Conservation (phyloP, 2,113 vertebrate species). For the Sylvicapra grimmia region DNA sequence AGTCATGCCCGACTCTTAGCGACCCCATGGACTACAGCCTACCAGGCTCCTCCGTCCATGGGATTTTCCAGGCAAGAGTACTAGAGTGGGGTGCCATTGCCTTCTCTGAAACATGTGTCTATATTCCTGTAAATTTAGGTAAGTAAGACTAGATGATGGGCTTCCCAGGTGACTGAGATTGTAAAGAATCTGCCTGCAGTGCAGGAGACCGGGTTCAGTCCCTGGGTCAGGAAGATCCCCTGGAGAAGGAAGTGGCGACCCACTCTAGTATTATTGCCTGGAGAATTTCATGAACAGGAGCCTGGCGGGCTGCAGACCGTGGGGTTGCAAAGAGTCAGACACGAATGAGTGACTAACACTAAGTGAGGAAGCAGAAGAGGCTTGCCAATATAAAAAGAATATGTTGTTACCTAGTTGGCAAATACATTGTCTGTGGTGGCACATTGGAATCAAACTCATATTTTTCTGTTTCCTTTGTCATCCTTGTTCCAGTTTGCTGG, state of each 20-base stretch:
- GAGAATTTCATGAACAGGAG: neutral
- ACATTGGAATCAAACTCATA: neutral
- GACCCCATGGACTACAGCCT: no score
- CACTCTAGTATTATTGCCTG: neutral
- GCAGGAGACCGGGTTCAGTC: neutral
- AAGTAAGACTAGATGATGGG: neutral
- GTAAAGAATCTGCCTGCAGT: neutral
- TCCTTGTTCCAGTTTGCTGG: neutral
- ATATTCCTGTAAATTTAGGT: neutral
- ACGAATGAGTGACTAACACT: neutral
- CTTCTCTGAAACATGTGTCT: neutral
- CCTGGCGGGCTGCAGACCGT: neutral
- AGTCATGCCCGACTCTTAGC: rapidly evolving
- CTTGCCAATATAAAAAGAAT: neutral
- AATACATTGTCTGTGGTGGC: neutral
- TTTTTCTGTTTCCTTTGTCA: neutral
- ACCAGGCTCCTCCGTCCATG: no score
- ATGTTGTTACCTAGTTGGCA: neutral
- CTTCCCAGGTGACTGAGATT: neutral
- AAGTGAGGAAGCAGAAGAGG: neutral
- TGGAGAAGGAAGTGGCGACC: neutral
- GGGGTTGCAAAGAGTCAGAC: neutral
- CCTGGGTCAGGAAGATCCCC: neutral
- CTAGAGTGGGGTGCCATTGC: no score
- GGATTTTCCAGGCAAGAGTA: no score